Percentiles rank a stretch among this genome's conserved stretches.
phyloP scores from a whole-genome alignment of 2,113 vertebrate species.

The Microtus richardsoni region DNA sequence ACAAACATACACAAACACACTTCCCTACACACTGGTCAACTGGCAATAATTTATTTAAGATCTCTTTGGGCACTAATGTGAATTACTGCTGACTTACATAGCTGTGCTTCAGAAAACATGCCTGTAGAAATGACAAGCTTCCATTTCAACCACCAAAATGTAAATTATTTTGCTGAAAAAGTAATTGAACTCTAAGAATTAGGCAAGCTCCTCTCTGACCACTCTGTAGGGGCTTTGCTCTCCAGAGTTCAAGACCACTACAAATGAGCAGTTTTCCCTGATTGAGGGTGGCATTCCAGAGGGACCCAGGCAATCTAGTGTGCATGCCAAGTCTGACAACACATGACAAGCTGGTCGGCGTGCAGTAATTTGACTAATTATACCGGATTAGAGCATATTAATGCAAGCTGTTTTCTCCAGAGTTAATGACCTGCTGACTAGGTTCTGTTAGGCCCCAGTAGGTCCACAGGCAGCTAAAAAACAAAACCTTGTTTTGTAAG shows the following conservation, averaged over 20 bases:
- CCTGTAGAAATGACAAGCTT: conserved; percentile 53
- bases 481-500: conserved; percentile 92
- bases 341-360: conserved; percentile 95
- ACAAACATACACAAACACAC: conserved; percentile 63
- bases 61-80: conserved; percentile 89
- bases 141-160: conserved; percentile 49
- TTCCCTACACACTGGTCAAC: conserved; percentile 86
- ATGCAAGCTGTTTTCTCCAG: conserved; percentile 99
- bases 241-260: conserved; percentile 83
- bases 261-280: conserved; percentile 86
- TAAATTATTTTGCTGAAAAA: conserved; percentile 67
- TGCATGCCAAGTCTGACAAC: conserved; percentile 96
- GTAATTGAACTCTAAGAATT: conserved; percentile 80
- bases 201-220: conserved; percentile 72
- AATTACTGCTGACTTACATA: conserved; percentile 88
- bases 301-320: conserved; percentile 90
- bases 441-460: conserved; percentile 89
- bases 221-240: conserved; percentile 80
- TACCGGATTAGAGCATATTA: conserved; percentile 99
- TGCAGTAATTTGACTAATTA: conserved; percentile 99
- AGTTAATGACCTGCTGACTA: conserved; percentile 96
- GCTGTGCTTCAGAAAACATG: conserved; percentile 79
- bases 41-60: conserved; percentile 95
- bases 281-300: conserved; percentile 91
- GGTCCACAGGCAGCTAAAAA: conserved; percentile 90